Evolutionary conservation across 2,113 vertebrate species (phyloP).

Genomic region (Ceuthmochares aereus): DNA sequence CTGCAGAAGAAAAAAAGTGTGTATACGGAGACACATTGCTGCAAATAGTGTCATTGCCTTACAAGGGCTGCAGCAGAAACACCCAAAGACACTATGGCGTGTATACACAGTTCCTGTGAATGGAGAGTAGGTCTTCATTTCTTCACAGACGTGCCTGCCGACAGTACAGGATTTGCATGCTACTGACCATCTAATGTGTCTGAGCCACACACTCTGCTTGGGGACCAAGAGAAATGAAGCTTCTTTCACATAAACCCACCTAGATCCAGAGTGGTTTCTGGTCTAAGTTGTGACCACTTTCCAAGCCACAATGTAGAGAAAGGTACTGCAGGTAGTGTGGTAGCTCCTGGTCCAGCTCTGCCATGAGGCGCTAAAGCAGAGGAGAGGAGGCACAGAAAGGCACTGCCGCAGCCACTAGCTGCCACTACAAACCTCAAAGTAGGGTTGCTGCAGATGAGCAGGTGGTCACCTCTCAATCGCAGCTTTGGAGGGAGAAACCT

Average conservation of each 20-base stretch:
- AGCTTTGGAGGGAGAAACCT: background rate
- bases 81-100: background rate
- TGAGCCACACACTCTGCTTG: fast-evolving
- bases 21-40: background rate
- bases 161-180: background rate
- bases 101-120: background rate
- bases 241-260: background rate
- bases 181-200: background rate
- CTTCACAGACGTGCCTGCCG: background rate
- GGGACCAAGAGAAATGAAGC: background rate
- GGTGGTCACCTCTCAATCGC: background rate
- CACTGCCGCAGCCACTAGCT: background rate
- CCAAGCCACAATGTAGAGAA: background rate
- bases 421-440: background rate
- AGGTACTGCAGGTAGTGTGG: background rate
- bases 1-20: background rate
- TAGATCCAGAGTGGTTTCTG: background rate
- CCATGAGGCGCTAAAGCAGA: background rate
- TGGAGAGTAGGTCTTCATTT: background rate
- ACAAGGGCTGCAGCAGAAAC: background rate
- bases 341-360: background rate
- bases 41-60: background rate
- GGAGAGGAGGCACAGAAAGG: fast-evolving
- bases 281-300: background rate
- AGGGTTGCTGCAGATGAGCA: fast-evolving